Evolutionary conservation across 2,113 vertebrate genomes (phyloP).

Genomic region (Nothocercus julius): DNA sequence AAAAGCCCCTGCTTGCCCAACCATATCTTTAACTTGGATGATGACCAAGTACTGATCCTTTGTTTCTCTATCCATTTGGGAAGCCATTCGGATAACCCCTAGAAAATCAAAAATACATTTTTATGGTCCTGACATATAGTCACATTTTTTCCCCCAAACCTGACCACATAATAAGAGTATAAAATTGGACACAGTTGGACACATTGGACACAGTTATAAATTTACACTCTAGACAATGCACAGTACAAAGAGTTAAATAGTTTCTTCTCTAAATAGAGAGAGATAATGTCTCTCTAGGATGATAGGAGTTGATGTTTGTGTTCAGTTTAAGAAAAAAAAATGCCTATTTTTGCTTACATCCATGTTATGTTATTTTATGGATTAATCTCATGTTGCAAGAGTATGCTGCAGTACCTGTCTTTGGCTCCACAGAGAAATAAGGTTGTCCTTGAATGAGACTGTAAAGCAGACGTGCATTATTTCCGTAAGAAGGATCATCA

Average conservation of each 20-base stretch:
- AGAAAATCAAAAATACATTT: not conserved
- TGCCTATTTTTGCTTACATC: not conserved
- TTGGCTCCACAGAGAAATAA: slow-evolving; percentile 96
- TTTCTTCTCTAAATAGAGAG: not conserved
- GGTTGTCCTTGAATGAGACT: slow-evolving; percentile 90
- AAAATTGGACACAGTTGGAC: not conserved
- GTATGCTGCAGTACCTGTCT: slow-evolving; percentile 83
- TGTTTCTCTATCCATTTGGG: slow-evolving; percentile 91
- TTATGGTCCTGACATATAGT: not conserved
- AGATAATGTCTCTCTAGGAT: not conserved
- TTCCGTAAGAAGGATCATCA: slow-evolving; percentile 87
- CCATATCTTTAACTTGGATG: slow-evolving; percentile 93
- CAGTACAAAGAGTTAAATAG: not conserved
- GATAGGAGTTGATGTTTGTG: not conserved
- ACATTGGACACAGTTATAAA: not conserved
- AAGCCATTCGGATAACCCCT: slow-evolving; percentile 91
- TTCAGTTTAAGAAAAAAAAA: not conserved
- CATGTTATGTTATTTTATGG: not conserved
- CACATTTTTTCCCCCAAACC: not conserved
- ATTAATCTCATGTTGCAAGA: not conserved
- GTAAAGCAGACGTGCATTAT: slow-evolving; percentile 90
- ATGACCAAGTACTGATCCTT: slow-evolving; percentile 87
- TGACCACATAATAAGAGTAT: not conserved
- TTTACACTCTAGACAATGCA: not conserved
- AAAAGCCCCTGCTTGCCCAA: slow-evolving; percentile 84